These are phyloP conservation scores for Nomada flava DNA, from an alignment of 2,888 invertebrate species.

Conservation along the genomic window DNA sequence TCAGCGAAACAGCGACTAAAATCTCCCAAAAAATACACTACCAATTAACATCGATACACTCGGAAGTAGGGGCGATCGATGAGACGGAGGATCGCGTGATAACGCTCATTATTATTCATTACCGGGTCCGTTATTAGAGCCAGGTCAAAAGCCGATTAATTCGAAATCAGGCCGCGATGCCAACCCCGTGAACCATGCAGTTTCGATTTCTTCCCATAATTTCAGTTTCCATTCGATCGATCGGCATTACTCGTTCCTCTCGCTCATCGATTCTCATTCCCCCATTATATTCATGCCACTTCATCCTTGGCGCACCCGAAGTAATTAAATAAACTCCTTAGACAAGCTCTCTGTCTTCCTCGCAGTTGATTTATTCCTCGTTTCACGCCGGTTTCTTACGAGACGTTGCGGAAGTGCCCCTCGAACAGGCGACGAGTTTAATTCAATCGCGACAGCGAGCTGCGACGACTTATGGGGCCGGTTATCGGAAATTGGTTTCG, in stretches of 20 bases:
- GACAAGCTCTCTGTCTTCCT: not conserved
- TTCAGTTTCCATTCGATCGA: not conserved
- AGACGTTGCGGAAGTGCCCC: slow-evolving; percentile 9
- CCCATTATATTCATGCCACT: not conserved
- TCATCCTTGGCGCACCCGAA: not conserved
- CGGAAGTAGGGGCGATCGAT: not conserved
- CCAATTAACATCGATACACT: slow-evolving; percentile 15
- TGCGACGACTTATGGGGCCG: slow-evolving; percentile 13
- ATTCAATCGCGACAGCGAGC: slow-evolving; percentile 33
- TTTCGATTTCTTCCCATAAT: not conserved
- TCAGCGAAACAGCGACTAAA: too few relatives aligned
- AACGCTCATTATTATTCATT: slow-evolving; percentile 51
- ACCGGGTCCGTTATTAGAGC: slow-evolving; percentile 15
- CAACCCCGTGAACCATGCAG: not conserved
- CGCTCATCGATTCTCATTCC: not conserved
- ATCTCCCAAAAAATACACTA: not conserved
- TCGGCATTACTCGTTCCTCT: not conserved
- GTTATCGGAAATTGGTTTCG: slow-evolving; percentile 51
- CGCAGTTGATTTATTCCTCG: not conserved
- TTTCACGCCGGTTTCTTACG: not conserved
- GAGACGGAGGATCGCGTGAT: slow-evolving; percentile 15
- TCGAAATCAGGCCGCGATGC: slow-evolving; percentile 7
- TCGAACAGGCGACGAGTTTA: slow-evolving; percentile 14
- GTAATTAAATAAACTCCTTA: too few relatives aligned
- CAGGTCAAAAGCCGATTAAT: slow-evolving; percentile 46